phyloP scores from a whole-genome alignment of 2,888 invertebrate genomes.

The Coelopa pilipes region DNA sequence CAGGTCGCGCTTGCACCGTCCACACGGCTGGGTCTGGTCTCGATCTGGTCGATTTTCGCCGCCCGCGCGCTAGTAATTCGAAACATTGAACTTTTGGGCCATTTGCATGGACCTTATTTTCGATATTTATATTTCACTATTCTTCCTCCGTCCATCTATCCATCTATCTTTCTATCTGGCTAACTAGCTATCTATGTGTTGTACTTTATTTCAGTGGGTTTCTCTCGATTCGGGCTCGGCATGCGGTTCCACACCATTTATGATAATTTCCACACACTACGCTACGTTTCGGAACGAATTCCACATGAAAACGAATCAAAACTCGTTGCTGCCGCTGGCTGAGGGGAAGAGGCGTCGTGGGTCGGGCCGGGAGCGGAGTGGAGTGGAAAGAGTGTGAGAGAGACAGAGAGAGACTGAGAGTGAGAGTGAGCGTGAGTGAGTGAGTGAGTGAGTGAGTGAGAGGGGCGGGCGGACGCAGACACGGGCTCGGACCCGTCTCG shows the following conservation, averaged over 20 bases:
- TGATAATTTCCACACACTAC: slow-evolving; percentile 40
- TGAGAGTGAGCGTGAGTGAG: neutral
- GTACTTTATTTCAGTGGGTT: slow-evolving; percentile 3
- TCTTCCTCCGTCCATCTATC: slow-evolving; percentile 19
- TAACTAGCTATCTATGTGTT: neutral
- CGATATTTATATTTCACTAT: neutral
- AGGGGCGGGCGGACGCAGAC: neutral
- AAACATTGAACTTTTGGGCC: no score
- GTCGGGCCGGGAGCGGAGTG: neutral
- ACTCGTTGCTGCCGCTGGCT: slow-evolving; percentile 31
- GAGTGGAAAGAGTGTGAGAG: neutral
- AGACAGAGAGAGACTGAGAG: neutral
- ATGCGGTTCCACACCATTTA: slow-evolving; percentile 39
- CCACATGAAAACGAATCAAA: slow-evolving; percentile 33
- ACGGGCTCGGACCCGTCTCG: slow-evolving; percentile 4
- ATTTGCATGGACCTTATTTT: neutral
- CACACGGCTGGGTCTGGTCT: neutral
- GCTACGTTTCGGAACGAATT: slow-evolving; percentile 36
- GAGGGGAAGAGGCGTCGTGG: neutral
- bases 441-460: neutral
- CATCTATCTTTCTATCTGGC: no score
- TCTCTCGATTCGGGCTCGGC: slow-evolving; percentile 21
- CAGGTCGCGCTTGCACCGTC: neutral
- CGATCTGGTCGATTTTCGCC: neutral
- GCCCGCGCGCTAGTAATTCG: neutral